Evolutionary conservation across 2,797 vertebrate species (phyloP), one percentile per base, ranked within the genome.

Genomic region (Xerus rutilus): DNA sequence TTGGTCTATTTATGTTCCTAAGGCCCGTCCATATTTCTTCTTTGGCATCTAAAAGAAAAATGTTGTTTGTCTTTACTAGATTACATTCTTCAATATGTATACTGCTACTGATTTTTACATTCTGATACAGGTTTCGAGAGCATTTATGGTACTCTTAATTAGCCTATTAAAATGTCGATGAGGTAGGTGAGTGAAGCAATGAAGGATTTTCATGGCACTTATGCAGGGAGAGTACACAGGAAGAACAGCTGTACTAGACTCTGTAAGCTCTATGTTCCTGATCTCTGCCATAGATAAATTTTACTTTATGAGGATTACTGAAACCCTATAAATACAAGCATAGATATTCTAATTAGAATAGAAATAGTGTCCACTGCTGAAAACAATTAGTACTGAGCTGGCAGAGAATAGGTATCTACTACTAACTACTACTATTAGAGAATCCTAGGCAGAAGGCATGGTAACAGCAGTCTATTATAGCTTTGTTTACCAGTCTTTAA

Each of bases 11-110:
- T 0, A 93, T 62, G 77, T 99, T 99, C 7, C 86, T 97, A 73
- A 99, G 98, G 88, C 99, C 99, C 15, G 99, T 99, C 99, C 99
- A 99, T 28, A 99, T 97, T 70, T 99, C 98, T 96, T 98, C 97
- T 94, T 96, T 79, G 17, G 86, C 94, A 97, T 98, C 99, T 99
- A 96, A 93, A 97, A 97, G 96, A 97, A 96, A 54, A 92, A 0
- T 1, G 3, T 69, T 78, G 28, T 45, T 78, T 91, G 57, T 5
- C 85, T 92, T 92, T 85, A 76, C 7, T 84, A 35, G 67, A 47
- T 67, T 73, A 59, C 8, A 82, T 89, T 84, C 30, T 84, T 86
- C 4, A 79, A 30, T 47, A 76, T 84, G 18, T 35, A 62, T 8
- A 94, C 3, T 23, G 5, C 35, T 91, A n/a, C 9, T 74, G 57